Percentiles rank a stretch among this genome's conserved stretches.
Conservation (phyloP, 2,113 vertebrate species). For the Phalacrocorax pelagicus region DNA sequence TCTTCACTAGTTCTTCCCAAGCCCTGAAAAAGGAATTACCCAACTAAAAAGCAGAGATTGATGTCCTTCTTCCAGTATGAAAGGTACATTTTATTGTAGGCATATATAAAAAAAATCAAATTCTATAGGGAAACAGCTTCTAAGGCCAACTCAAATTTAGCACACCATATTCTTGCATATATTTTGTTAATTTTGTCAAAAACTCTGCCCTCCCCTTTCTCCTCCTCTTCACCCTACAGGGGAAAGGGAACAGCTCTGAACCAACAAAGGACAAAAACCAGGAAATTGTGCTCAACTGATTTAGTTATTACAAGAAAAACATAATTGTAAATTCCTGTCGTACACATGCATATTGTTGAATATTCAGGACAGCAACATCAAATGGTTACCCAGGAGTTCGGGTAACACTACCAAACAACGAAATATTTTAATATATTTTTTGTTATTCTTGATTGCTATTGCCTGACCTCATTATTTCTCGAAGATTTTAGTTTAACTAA, state of each 20-base stretch:
- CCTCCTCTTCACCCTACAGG: not conserved
- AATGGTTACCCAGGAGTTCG: not conserved
- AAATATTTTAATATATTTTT: not conserved
- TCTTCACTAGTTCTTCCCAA: not conserved
- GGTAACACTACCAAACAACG: not conserved
- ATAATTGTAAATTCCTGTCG: not conserved
- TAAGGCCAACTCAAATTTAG: not conserved
- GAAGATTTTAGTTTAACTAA: not conserved
- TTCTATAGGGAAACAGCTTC: not conserved
- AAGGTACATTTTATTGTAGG: not conserved
- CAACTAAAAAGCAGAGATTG: not conserved
- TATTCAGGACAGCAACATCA: not conserved
- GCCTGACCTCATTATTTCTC: not conserved
- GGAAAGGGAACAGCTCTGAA: not conserved
- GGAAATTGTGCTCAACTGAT: not conserved
- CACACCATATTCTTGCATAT: not conserved
- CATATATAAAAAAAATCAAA: not conserved
- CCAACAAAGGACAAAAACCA: not conserved
- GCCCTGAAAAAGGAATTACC: not conserved
- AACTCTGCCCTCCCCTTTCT: not conserved
- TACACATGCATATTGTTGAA: not conserved
- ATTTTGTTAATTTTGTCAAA: not conserved
- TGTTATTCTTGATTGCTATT: not conserved
- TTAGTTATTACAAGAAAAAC: not conserved
- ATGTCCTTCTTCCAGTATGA: not conserved